These are phyloP conservation scores for Folsomia manolachei DNA, from an alignment of 2,888 invertebrate genomes.

Conservation along the genomic window DNA sequence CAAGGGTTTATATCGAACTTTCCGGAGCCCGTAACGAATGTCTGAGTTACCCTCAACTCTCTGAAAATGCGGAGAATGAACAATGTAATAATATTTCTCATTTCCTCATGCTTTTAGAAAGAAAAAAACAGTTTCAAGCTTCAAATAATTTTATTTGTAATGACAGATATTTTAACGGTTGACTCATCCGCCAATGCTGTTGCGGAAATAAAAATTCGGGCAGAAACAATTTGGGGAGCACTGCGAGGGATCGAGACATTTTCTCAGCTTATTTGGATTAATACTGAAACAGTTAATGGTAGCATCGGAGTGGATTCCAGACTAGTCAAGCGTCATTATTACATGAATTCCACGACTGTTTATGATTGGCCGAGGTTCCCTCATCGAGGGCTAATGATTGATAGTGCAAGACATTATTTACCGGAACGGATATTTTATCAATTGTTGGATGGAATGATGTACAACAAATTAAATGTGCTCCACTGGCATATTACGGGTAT, in stretches of 20 bases:
- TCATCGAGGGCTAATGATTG: conserved; percentile 63
- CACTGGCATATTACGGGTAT: neutral
- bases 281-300: neutral
- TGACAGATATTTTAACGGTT: conserved; percentile 17
- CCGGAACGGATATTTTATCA: conserved; percentile 64
- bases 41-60: conserved; percentile 25
- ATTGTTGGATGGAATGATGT: conserved; percentile 77
- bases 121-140: neutral
- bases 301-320: neutral
- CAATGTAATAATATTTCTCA: conserved; percentile 31
- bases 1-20: conserved; percentile 22
- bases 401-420: conserved; percentile 82
- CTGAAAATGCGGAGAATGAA: conserved; percentile 29
- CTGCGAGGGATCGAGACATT: conserved; percentile 83
- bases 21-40: conserved; percentile 26
- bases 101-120: neutral
- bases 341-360: conserved; percentile 24
- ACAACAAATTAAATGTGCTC: conserved; percentile 77
- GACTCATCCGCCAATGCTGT: neutral
- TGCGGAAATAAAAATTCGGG: conserved; percentile 31
- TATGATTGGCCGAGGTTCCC: conserved; percentile 27
- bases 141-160: neutral
- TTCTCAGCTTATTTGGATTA: conserved; percentile 67
- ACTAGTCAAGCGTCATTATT: conserved; percentile 12
- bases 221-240: conserved; percentile 69